phyloP scores from a whole-genome alignment of 1,140 invertebrate genomes.

The Drosophila funebris region DNA sequence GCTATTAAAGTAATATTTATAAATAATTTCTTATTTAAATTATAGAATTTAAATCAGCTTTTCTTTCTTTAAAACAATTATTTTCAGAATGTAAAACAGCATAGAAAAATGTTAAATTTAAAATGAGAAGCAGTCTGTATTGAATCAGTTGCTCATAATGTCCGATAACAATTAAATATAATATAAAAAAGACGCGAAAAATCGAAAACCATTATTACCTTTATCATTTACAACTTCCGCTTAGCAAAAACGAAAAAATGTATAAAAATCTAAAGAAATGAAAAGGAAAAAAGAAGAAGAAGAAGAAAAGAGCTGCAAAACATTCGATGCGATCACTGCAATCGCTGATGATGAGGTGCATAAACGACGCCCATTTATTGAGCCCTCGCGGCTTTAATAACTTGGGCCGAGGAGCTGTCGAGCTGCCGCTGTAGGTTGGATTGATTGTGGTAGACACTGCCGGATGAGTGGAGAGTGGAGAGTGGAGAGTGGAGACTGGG shows the following conservation, averaged over 20 bases:
- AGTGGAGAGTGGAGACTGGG: neutral
- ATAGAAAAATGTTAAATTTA: too few species aligned
- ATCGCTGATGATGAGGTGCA: slow-evolving; percentile 80
- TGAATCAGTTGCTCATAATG: too few species aligned
- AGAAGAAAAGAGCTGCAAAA: slow-evolving; percentile 37
- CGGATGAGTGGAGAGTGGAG: neutral
- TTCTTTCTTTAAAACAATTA: too few species aligned
- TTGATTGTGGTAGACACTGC: slow-evolving; percentile 10
- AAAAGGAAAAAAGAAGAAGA: slow-evolving; percentile 5
- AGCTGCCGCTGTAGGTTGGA: slow-evolving; percentile 13
- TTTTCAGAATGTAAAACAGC: too few species aligned
- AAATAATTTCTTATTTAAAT: too few species aligned
- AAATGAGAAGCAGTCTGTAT: too few species aligned
- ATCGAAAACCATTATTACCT: slow-evolving; percentile 29
- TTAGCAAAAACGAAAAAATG: slow-evolving; percentile 40
- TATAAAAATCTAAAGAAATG: neutral
- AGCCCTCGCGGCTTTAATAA: slow-evolving; percentile 74
- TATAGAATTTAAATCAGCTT: too few species aligned
- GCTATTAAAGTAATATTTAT: too few species aligned
- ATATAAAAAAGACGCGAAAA: too few species aligned
- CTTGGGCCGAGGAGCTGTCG: slow-evolving; percentile 31
- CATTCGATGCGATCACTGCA: slow-evolving; percentile 63
- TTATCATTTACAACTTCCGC: slow-evolving; percentile 75
- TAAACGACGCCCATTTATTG: slow-evolving; percentile 82
- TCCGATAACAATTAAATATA: too few species aligned